A percentile compares a stretch with the other conserved stretches of the same genome.
These are phyloP conservation scores for Drosophila nasuta DNA, from an alignment of 1,140 invertebrate species.

Conservation along the genomic window DNA sequence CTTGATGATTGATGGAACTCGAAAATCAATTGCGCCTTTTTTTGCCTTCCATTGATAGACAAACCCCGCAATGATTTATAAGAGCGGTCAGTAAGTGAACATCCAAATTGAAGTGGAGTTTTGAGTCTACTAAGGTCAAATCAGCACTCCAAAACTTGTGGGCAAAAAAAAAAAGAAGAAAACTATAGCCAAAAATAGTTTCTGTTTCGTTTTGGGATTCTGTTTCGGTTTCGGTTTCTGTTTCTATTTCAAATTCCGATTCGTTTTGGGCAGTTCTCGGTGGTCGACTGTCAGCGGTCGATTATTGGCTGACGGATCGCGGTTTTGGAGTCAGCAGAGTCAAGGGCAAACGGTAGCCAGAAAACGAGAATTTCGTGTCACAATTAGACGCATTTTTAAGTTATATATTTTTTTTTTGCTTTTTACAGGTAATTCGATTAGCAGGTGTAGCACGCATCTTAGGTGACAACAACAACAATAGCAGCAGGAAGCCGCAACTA, in stretches of 20 bases:
- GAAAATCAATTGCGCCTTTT: constrained; percentile 50
- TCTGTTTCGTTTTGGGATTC: neutral
- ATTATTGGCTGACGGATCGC: constrained; percentile 1
- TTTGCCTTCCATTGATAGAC: constrained; percentile 25
- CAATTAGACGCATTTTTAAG: constrained; percentile 19
- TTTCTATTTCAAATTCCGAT: neutral
- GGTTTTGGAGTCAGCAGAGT: constrained; percentile 23
- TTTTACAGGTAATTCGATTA: constrained; percentile 20
- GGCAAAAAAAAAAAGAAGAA: constrained; percentile 29
- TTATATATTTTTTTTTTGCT: neutral
- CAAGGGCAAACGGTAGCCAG: constrained; percentile 39
- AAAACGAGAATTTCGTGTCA: constrained; percentile 31
- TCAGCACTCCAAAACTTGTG: constrained; percentile 11
- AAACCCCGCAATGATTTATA: constrained; percentile 28
- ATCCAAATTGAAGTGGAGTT: constrained; percentile 26
- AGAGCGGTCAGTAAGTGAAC: constrained; percentile 36
- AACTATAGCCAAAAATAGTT: constrained; percentile 35
- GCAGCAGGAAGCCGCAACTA: constrained; percentile 26
- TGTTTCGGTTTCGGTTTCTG: constrained; percentile 2
- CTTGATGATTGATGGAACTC: constrained; percentile 65
- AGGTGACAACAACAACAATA: constrained; percentile 22
- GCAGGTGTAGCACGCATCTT: constrained; percentile 25
- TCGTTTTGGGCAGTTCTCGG: constrained; percentile 26
- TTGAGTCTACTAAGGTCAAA: constrained; percentile 41
- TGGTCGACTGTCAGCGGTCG: constrained; percentile 6